These are phyloP conservation scores for Chrysopa pallens DNA, from an alignment of 1,140 invertebrate genomes.

Conservation along the genomic window DNA sequence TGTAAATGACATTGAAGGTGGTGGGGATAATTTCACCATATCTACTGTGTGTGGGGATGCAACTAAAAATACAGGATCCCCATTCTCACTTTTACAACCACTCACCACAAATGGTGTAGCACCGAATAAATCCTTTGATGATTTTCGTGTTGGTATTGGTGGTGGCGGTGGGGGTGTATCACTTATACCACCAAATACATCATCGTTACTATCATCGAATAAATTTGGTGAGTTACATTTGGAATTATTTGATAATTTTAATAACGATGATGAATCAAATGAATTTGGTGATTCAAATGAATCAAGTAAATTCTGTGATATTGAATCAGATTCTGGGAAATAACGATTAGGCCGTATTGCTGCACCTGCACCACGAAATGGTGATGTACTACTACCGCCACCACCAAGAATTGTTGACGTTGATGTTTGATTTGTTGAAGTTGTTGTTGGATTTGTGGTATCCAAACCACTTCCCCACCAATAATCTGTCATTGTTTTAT, in stretches of 20 bases:
- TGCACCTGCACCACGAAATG: too few relatives aligned
- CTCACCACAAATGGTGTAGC: constrained; percentile 20
- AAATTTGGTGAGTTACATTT: constrained; percentile 12
- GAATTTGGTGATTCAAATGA: not conserved
- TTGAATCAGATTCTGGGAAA: constrained; percentile 11
- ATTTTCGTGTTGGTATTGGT: constrained; percentile 1
- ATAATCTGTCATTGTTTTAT: constrained; percentile 7
- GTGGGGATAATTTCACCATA: constrained; percentile 21
- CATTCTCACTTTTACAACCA: constrained; percentile 19
- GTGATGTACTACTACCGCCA: too few relatives aligned
- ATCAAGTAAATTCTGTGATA: not conserved
- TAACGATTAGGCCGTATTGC: constrained; percentile 7
- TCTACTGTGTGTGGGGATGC: constrained; percentile 19
- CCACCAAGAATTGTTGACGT: constrained; percentile 7
- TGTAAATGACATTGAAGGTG: constrained; percentile 8
- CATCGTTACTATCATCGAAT: not conserved
- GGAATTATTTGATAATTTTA: constrained; percentile 16
- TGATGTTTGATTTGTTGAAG: constrained; percentile 14
- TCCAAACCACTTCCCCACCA: constrained; percentile 22
- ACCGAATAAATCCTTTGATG: constrained; percentile 14
- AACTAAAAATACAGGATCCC: constrained; percentile 20
- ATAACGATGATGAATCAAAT: not conserved
- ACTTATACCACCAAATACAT: not conserved
- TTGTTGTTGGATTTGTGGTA: constrained; percentile 21
- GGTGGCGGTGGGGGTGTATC: not conserved